Percentiles rank a stretch among this genome's conserved stretches.
Evolutionary conservation across 1,140 invertebrate species (phyloP).

Genomic region (Drosophila tristis): DNA sequence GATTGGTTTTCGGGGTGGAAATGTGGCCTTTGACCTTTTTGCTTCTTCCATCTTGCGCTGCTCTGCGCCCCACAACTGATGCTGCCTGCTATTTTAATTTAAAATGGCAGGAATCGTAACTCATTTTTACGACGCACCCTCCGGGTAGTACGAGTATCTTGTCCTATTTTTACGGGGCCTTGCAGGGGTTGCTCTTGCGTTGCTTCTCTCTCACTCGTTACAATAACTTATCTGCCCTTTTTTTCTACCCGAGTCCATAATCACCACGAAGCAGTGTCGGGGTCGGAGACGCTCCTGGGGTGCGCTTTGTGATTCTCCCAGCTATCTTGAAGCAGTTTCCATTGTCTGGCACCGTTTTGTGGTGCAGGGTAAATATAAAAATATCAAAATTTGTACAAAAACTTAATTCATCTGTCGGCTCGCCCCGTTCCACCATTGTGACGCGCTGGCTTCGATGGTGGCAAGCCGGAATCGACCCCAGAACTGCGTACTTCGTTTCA

Average conservation of each 20-base stretch:
- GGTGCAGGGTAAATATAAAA: slow-evolving; percentile 63
- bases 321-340: slow-evolving; percentile 70
- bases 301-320: slow-evolving; percentile 60
- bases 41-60: slow-evolving; percentile 54
- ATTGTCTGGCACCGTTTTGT: slow-evolving; percentile 75
- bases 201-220: slow-evolving; percentile 30
- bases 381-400: slow-evolving; percentile 74
- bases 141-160: slow-evolving; percentile 63
- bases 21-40: slow-evolving; percentile 75
- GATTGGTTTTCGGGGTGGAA: slow-evolving; percentile 65
- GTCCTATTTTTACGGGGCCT: slow-evolving; percentile 77
- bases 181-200: slow-evolving; percentile 70
- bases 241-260: slow-evolving; percentile 67
- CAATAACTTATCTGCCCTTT: slow-evolving; percentile 82
- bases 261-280: slow-evolving; percentile 40
- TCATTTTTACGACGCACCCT: slow-evolving; percentile 83
- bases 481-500: slow-evolving; percentile 69
- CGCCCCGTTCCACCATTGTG: slow-evolving; percentile 27
- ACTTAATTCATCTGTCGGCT: slow-evolving; percentile 56
- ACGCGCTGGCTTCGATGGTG: slow-evolving; percentile 47
- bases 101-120: slow-evolving; percentile 84
- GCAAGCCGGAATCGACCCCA: slow-evolving; percentile 41
- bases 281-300: slow-evolving; percentile 73
- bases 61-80: slow-evolving; percentile 49
- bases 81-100: slow-evolving; percentile 80